Evolutionary conservation across 1,140 invertebrate genomes (phyloP).

Genomic region (Drosophila triauraria): DNA sequence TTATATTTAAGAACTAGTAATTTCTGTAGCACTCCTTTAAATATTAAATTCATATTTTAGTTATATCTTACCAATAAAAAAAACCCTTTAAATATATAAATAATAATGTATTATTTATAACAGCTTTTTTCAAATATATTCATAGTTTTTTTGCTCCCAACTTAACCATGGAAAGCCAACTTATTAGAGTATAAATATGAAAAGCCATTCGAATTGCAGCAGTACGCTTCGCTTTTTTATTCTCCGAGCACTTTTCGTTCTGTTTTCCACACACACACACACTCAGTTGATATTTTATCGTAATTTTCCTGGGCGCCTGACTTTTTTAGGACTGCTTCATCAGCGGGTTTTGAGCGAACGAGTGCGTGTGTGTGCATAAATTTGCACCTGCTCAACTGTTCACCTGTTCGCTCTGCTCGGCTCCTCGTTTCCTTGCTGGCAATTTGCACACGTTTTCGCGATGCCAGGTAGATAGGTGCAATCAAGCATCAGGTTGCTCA

Average conservation of each 20-base stretch:
- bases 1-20: neutral
- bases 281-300: slow-evolving; percentile 50
- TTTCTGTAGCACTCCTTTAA: neutral
- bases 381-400: slow-evolving; percentile 48
- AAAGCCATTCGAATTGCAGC: slow-evolving; percentile 70
- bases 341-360: slow-evolving; percentile 28
- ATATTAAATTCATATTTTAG: neutral
- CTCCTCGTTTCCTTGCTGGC: slow-evolving; percentile 23
- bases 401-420: slow-evolving; percentile 15
- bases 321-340: slow-evolving; percentile 47
- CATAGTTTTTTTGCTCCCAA: neutral
- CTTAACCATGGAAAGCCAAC: neutral
- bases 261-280: slow-evolving; percentile 16
- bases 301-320: slow-evolving; percentile 63
- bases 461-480: slow-evolving; percentile 64
- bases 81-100: neutral
- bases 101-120: too few species aligned
- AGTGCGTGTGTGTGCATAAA: slow-evolving; percentile 60
- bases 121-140: too few species aligned
- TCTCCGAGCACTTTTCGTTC: slow-evolving; percentile 4
- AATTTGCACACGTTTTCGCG: slow-evolving; percentile 53
- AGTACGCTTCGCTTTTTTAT: slow-evolving; percentile 46
- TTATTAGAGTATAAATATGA: slow-evolving; percentile 23
- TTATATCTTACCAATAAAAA: neutral
- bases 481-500: slow-evolving; percentile 70